These are phyloP conservation scores for Notocelia uddmanniana DNA, from an alignment of 2,888 invertebrate genomes.

Conservation along the genomic window DNA sequence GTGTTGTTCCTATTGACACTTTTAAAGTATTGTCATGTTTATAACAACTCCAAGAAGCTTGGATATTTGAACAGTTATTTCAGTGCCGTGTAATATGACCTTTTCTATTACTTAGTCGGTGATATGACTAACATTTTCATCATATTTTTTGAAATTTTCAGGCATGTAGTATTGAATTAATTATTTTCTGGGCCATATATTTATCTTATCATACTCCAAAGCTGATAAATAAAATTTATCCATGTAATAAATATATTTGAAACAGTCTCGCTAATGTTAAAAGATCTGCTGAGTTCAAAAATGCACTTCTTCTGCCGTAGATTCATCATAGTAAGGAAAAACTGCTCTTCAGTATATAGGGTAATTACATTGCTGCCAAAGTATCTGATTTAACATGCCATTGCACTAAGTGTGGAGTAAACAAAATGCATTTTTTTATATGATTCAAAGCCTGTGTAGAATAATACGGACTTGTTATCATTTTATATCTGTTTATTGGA, in stretches of 20 bases:
- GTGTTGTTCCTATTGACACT: conserved; percentile 47
- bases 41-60: conserved; percentile 47
- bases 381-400: conserved; percentile 36
- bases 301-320: conserved; percentile 43
- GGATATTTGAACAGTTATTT: conserved; percentile 40
- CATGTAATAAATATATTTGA: conserved; percentile 49
- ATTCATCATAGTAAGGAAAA: conserved; percentile 39
- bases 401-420: conserved; percentile 38
- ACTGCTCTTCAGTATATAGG: conserved; percentile 35
- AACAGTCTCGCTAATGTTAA: conserved; percentile 42
- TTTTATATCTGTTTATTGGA: conserved; percentile 23
- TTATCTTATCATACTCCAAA: conserved; percentile 39
- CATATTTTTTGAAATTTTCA: conserved; percentile 40
- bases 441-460: conserved; percentile 39
- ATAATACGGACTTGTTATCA: conserved; percentile 14
- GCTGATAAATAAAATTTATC: conserved; percentile 45
- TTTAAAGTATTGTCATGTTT: conserved; percentile 49
- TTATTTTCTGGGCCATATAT: conserved; percentile 45
- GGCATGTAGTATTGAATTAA: conserved; percentile 48
- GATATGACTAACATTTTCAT: conserved; percentile 24
- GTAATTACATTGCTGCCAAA: conserved; percentile 24
- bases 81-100: conserved; percentile 49
- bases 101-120: too few relatives aligned
- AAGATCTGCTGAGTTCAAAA: conserved; percentile 45
- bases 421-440: conserved; percentile 32